A percentile compares a stretch with the other conserved stretches of the same genome.
Evolutionary conservation across 2,888 invertebrate species (phyloP).

Genomic region (Amphipyra tragopoginis): DNA sequence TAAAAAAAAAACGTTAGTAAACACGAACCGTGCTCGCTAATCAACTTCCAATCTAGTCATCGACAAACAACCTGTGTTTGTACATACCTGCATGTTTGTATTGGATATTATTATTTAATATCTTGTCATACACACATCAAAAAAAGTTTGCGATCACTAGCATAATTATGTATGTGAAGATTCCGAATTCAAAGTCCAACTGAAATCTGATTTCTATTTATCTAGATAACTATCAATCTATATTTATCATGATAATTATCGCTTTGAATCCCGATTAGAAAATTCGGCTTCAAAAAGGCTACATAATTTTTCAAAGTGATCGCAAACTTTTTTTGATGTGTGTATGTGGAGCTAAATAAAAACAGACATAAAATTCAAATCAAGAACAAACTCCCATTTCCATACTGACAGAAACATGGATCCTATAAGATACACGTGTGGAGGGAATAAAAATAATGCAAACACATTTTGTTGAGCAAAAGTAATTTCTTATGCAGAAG

Average conservation of each 20-base stretch:
- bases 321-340: too few relatives aligned
- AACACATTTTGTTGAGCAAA: slow-evolving; percentile 51
- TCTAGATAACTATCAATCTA: too few relatives aligned
- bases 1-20: slow-evolving; percentile 14
- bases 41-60: slow-evolving; percentile 43
- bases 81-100: slow-evolving; percentile 15
- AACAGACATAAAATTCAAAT: slow-evolving; percentile 16
- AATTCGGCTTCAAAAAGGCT: too few relatives aligned
- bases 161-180: too few relatives aligned
- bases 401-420: slow-evolving; percentile 17
- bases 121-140: too few relatives aligned
- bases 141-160: too few relatives aligned
- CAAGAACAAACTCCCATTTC: slow-evolving; percentile 22
- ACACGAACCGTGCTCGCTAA: slow-evolving; percentile 36
- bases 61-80: slow-evolving; percentile 38
- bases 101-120: too few relatives aligned
- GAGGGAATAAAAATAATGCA: slow-evolving; percentile 27
- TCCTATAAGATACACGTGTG: slow-evolving; percentile 28
- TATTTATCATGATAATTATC: too few relatives aligned
- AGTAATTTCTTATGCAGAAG: slow-evolving; percentile 61
- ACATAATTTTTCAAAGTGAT: too few relatives aligned
- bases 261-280: too few relatives aligned
- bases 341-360: slow-evolving; percentile 20
- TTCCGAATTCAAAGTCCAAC: too few relatives aligned
- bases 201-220: too few relatives aligned